These are phyloP conservation scores for Lasioglossum lativentre DNA, from an alignment of 2,888 invertebrate species.

Conservation along the genomic window DNA sequence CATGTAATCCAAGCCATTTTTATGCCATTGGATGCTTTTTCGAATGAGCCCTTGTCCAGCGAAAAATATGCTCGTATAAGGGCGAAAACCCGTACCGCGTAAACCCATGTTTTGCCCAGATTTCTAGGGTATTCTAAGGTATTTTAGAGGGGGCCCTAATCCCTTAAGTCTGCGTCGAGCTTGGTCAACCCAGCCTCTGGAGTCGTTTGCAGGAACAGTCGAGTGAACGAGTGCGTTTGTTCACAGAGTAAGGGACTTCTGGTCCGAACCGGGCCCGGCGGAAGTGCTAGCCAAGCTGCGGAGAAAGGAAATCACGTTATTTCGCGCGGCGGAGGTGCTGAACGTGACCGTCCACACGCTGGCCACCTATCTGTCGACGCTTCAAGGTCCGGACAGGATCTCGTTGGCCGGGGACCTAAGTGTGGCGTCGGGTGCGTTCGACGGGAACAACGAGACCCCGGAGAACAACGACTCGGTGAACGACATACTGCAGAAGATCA, in stretches of 20 bases:
- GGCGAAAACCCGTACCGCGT: no score
- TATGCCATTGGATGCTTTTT: no score
- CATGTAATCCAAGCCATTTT: no score
- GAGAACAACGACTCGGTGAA: constrained; percentile 85
- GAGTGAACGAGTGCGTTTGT: constrained; percentile 22
- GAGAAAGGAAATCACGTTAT: constrained; percentile 90
- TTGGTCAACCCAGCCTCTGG: no score
- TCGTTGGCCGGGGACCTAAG: constrained; percentile 85
- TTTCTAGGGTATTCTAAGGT: no score
- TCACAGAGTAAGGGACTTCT: constrained; percentile 89
- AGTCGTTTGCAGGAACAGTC: no score
- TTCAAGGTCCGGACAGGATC: constrained; percentile 86
- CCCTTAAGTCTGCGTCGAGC: no score
- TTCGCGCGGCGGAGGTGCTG: constrained; percentile 90
- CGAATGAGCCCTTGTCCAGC: no score
- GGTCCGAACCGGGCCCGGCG: constrained; percentile 91
- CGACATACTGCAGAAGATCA: constrained; percentile 84
- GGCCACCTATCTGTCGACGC: constrained; percentile 89
- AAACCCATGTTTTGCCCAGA: no score
- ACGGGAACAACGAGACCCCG: constrained; percentile 84
- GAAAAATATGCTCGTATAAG: no score
- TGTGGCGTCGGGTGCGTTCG: constrained; percentile 77
- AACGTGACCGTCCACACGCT: constrained; percentile 91
- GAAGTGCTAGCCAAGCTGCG: constrained; percentile 90
- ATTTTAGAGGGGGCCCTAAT: no score